Evolutionary conservation across 2,888 invertebrate species (phyloP).

Genomic region (Lycocerus yunnanus): DNA sequence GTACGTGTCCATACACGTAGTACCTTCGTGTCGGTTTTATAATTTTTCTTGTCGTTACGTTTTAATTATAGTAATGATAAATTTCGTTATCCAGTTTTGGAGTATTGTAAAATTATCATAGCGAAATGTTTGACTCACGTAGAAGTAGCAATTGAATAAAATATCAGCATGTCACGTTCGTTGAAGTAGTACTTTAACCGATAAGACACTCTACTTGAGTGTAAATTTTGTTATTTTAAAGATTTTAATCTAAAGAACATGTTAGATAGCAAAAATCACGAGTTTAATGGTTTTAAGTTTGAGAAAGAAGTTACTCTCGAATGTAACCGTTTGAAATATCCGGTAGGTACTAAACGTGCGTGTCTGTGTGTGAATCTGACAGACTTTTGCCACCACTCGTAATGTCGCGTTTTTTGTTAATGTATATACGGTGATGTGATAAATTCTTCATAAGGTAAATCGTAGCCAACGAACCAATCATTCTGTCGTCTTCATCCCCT

Average conservation of each 20-base stretch:
- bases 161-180: neutral
- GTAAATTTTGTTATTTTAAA: neutral
- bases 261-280: neutral
- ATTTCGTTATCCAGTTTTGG: neutral
- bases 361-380: conserved; percentile 48
- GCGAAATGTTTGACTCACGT: neutral
- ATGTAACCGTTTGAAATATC: conserved; percentile 15
- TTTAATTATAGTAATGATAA: neutral
- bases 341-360: conserved; percentile 36
- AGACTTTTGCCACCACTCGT: conserved; percentile 40
- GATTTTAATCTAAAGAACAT: neutral
- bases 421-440: conserved; percentile 44
- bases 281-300: neutral
- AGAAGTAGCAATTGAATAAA: neutral
- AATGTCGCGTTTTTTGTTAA: conserved; percentile 41
- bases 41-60: neutral
- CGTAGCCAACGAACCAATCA: conserved; percentile 47
- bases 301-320: conserved; percentile 14
- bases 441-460: conserved; percentile 51
- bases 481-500: conserved; percentile 41
- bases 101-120: neutral
- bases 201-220: neutral
- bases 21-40: neutral
- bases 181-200: neutral
- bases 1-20: neutral